Percentiles rank a stretch among this genome's conserved stretches.
phyloP scores from a whole-genome alignment of 1,140 invertebrate genomes.

The Triops longicaudatus region DNA sequence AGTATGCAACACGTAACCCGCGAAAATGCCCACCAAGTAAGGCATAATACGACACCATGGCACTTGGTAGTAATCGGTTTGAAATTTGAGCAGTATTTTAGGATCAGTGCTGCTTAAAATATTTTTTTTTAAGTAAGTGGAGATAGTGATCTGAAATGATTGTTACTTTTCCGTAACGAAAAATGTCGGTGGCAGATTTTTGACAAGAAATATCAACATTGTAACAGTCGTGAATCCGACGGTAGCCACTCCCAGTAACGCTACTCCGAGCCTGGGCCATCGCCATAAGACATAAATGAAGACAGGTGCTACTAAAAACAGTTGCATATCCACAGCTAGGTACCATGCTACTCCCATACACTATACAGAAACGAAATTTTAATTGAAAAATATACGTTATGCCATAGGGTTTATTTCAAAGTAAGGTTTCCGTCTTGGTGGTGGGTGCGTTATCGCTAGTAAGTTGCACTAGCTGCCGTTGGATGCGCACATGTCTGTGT shows the following conservation, averaged over 20 bases:
- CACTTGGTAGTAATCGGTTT: slow-evolving; percentile 41
- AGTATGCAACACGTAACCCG: slow-evolving; percentile 22
- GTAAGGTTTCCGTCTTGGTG: too few species aligned
- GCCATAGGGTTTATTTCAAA: too few species aligned
- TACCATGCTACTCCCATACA: slow-evolving; percentile 77
- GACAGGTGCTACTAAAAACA: slow-evolving; percentile 62
- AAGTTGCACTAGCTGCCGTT: too few species aligned
- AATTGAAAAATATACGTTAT: too few species aligned
- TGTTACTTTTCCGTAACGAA: not conserved
- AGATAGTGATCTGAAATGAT: not conserved
- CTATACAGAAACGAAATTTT: slow-evolving; percentile 39
- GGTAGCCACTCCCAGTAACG: slow-evolving; percentile 27
- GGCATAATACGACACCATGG: slow-evolving; percentile 50
- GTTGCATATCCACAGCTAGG: slow-evolving; percentile 70
- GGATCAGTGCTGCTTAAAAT: too few species aligned
- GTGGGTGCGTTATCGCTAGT: too few species aligned
- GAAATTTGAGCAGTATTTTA: too few species aligned
- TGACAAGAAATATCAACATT: slow-evolving; percentile 22
- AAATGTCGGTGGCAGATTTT: slow-evolving; percentile 28
- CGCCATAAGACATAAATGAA: slow-evolving; percentile 50
- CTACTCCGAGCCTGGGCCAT: slow-evolving; percentile 28
- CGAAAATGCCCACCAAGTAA: slow-evolving; percentile 26
- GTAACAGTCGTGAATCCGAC: slow-evolving; percentile 29
- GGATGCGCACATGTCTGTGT: too few species aligned
- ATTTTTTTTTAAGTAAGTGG: too few species aligned